phyloP scores from a whole-genome alignment of 2,797 vertebrate species.

The Danio jaintianensis region DNA sequence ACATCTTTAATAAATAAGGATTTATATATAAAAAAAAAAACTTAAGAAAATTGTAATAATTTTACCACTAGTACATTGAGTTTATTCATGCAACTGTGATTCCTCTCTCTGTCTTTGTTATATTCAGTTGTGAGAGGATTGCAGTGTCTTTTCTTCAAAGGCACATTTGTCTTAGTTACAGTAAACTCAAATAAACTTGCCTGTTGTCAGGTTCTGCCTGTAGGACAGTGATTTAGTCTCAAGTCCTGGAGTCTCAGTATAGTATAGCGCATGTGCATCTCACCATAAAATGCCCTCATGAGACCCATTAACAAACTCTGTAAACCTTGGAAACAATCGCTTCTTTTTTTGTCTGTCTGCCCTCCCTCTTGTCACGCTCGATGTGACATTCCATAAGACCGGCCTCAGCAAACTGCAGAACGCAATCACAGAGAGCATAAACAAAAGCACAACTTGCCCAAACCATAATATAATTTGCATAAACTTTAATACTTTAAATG shows the following conservation, averaged over 20 bases:
- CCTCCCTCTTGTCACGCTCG: constrained; percentile 71
- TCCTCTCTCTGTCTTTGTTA: neutral
- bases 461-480: neutral
- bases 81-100: neutral
- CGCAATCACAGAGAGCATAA: neutral
- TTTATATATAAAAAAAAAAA: too few species aligned
- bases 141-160: constrained; percentile 25
- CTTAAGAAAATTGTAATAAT: too few species aligned
- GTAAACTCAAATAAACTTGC: constrained; percentile 21
- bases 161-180: constrained; percentile 37
- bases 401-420: constrained; percentile 12
- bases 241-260: constrained; percentile 8
- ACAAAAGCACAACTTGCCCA: constrained; percentile 15
- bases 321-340: constrained; percentile 70
- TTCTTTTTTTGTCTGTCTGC: constrained; percentile 66
- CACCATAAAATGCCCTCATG: constrained; percentile 57
- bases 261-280: constrained; percentile 14
- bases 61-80: neutral
- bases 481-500: neutral
- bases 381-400: constrained; percentile 69
- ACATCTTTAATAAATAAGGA: too few species aligned
- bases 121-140: constrained; percentile 16
- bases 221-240: neutral
- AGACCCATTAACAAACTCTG: constrained; percentile 70
- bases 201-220: neutral